Percentiles rank a stretch among this genome's conserved stretches.
Evolutionary conservation across 2,888 invertebrate genomes (phyloP).

Genomic region (Xestoiulus laeticollis): DNA sequence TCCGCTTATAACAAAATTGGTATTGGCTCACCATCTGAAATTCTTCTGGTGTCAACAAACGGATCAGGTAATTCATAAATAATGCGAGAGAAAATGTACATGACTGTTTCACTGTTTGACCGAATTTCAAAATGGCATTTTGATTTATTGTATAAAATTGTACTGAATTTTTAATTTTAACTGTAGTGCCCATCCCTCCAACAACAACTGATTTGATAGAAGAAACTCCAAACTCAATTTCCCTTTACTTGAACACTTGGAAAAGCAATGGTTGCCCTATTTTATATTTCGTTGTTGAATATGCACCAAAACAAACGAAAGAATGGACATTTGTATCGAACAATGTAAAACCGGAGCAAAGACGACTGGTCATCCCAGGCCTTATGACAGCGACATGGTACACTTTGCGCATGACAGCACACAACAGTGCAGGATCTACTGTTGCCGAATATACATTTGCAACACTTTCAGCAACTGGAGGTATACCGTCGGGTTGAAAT

Average conservation of each 20-base stretch:
- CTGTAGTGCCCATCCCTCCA: slow-evolving; percentile 54
- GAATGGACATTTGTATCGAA: slow-evolving; percentile 57
- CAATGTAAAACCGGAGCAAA: slow-evolving; percentile 56
- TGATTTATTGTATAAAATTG: no score
- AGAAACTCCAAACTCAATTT: slow-evolving; percentile 68
- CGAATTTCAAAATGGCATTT: background rate
- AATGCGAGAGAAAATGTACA: no score
- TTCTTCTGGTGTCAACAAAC: slow-evolving; percentile 38
- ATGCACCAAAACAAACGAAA: slow-evolving; percentile 56
- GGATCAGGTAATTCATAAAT: slow-evolving; percentile 53
- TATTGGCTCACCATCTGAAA: slow-evolving; percentile 54
- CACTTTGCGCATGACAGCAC: slow-evolving; percentile 63
- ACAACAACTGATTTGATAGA: slow-evolving; percentile 52
- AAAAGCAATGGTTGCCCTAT: slow-evolving; percentile 63
- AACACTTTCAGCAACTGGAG: slow-evolving; percentile 62
- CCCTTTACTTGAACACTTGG: slow-evolving; percentile 65
- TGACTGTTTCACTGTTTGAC: no score
- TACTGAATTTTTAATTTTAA: no score
- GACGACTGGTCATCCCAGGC: slow-evolving; percentile 58
- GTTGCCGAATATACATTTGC: slow-evolving; percentile 62
- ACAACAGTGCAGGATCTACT: slow-evolving; percentile 64
- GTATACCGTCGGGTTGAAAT: slow-evolving; percentile 58
- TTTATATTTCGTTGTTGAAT: slow-evolving; percentile 59
- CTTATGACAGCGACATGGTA: slow-evolving; percentile 63
- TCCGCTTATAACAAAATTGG: slow-evolving; percentile 58